Evolutionary conservation across 1,140 invertebrate genomes (phyloP).

Genomic region (Alviniconcha marisindica): DNA sequence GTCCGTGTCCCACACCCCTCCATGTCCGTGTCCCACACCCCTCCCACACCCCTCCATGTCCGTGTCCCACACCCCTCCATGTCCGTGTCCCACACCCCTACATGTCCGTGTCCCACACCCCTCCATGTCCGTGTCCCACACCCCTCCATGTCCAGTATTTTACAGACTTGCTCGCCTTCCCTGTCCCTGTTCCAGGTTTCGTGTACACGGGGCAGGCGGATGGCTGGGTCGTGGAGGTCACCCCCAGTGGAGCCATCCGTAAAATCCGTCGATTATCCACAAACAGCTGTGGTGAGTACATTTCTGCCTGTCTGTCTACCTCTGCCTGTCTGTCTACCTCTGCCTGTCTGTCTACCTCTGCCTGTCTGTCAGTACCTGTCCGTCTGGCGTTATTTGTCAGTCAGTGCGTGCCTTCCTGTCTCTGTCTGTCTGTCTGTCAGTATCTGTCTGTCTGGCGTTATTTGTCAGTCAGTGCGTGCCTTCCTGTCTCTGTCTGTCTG

Average conservation of each 20-base stretch:
- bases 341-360: neutral
- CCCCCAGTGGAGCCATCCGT: conserved; percentile 40
- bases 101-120: too few relatives aligned
- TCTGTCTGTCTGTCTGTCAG: neutral
- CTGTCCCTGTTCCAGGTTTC: conserved; percentile 74
- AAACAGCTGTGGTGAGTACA: conserved; percentile 57
- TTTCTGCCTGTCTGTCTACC: too few relatives aligned
- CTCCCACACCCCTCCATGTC: too few relatives aligned
- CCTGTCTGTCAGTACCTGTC: neutral
- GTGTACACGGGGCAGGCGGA: conserved; percentile 85
- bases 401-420: neutral
- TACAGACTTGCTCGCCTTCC: too few relatives aligned
- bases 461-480: neutral
- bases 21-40: too few relatives aligned
- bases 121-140: too few relatives aligned
- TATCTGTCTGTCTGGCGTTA: neutral
- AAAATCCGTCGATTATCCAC: conserved; percentile 56
- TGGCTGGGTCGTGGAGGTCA: conserved; percentile 79
- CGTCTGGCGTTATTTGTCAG: neutral
- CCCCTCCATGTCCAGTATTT: too few relatives aligned
- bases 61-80: too few relatives aligned
- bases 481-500: neutral
- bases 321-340: neutral
- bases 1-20: too few relatives aligned
- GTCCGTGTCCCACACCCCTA: too few relatives aligned